phyloP scores from a whole-genome alignment of 64 coral and sea anemone genomes.

The Porites lutea region DNA sequence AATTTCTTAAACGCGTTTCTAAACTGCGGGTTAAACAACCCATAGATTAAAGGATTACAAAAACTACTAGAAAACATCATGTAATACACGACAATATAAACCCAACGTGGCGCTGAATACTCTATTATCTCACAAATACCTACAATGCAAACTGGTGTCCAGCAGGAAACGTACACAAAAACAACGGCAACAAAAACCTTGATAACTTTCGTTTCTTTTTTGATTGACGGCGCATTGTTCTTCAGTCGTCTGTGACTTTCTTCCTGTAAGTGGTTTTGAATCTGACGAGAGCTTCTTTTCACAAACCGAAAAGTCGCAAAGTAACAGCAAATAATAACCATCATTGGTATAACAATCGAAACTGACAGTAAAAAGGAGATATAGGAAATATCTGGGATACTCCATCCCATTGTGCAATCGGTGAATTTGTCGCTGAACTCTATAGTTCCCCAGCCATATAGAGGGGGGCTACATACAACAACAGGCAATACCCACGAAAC shows the following conservation, averaged over 20 bases:
- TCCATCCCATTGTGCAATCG: constrained; percentile 60
- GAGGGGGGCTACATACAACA: constrained; percentile 45
- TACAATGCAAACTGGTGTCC: constrained; percentile 68
- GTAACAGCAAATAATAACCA: constrained; percentile 63
- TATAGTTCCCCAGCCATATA: constrained; percentile 68
- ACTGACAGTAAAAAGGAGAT: constrained; percentile 25
- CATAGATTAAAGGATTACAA: constrained; percentile 71
- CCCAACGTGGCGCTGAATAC: not conserved
- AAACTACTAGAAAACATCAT: constrained; percentile 76
- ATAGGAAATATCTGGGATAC: constrained; percentile 17
- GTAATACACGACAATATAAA: constrained; percentile 56
- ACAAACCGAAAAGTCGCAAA: constrained; percentile 68
- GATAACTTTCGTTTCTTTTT: constrained; percentile 52
- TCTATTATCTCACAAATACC: constrained; percentile 47
- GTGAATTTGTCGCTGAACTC: constrained; percentile 66
- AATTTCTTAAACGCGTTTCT: constrained; percentile 41
- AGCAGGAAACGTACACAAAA: constrained; percentile 55
- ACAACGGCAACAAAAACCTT: constrained; percentile 61
- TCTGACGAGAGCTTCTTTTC: not conserved
- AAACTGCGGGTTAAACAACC: constrained; percentile 69
- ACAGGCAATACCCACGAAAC: constrained; percentile 45
- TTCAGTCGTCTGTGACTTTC: constrained; percentile 5
- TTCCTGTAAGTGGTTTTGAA: constrained; percentile 5
- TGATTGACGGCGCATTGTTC: not conserved
- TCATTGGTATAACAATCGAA: constrained; percentile 34